phyloP scores from a whole-genome alignment of 2,113 vertebrate species.

The Gallinago undulata region DNA sequence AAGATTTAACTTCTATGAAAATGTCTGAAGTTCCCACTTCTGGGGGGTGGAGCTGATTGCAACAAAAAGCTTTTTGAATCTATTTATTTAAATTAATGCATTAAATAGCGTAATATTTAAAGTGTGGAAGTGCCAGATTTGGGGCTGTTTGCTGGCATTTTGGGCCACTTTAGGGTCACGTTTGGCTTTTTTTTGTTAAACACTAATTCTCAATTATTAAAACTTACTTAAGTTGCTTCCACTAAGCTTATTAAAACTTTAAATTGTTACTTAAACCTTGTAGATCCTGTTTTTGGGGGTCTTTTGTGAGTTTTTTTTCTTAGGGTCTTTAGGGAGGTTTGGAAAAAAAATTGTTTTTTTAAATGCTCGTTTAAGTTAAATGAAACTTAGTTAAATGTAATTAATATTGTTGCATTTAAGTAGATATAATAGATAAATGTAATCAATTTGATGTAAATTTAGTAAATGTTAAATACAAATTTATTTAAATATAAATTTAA shows the following conservation, averaged over 20 bases:
- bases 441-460: not conserved
- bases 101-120: not conserved
- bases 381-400: not conserved
- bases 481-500: not conserved
- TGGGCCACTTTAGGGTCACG: not conserved
- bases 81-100: not conserved
- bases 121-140: not conserved
- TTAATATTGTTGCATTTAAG: not conserved
- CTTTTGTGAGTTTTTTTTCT: not conserved
- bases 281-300: not conserved
- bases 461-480: not conserved
- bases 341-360: not conserved
- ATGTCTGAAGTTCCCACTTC: not conserved
- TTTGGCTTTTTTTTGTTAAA: not conserved
- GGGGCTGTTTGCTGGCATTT: not conserved
- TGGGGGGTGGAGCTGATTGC: not conserved
- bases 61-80: not conserved
- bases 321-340: not conserved
- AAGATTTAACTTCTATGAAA: not conserved
- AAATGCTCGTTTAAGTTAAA: not conserved
- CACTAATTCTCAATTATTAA: not conserved
- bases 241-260: too few relatives aligned
- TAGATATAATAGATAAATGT: not conserved
- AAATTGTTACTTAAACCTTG: not conserved
- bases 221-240: too few relatives aligned